These are phyloP conservation scores for Gasteruption jaculator DNA, from an alignment of 2,888 invertebrate genomes.

Conservation along the genomic window DNA sequence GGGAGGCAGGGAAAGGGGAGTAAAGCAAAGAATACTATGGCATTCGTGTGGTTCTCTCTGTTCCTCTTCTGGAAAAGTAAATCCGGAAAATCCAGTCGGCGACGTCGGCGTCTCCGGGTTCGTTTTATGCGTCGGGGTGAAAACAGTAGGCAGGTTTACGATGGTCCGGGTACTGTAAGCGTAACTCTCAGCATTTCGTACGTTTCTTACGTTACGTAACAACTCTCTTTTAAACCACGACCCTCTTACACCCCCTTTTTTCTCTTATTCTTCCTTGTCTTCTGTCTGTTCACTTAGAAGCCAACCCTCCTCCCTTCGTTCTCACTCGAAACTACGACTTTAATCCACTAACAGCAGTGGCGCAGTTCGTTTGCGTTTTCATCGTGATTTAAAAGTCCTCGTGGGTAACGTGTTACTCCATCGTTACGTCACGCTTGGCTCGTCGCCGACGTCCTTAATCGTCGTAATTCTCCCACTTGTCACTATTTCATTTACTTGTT, in stretches of 20 bases:
- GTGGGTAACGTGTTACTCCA: background rate
- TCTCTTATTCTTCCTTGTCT: slow-evolving; percentile 9
- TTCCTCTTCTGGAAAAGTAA: slow-evolving; percentile 21
- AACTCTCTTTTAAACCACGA: slow-evolving; percentile 15
- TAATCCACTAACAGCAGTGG: slow-evolving; percentile 42
- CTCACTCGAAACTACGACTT: slow-evolving; percentile 33
- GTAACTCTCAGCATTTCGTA: slow-evolving; percentile 33
- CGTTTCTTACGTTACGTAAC: slow-evolving; percentile 30
- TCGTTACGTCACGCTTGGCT: slow-evolving; percentile 16
- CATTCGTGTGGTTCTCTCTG: no score
- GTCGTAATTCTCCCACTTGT: no score
- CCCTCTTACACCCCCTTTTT: slow-evolving; percentile 8
- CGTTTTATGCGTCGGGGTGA: slow-evolving; percentile 25
- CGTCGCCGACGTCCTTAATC: slow-evolving; percentile 6
- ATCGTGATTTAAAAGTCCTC: slow-evolving; percentile 33
- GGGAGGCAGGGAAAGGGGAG: no score
- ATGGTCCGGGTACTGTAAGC: slow-evolving; percentile 31
- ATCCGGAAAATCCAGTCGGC: slow-evolving; percentile 33
- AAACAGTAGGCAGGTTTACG: slow-evolving; percentile 39
- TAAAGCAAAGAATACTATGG: no score
- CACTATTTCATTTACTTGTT: no score
- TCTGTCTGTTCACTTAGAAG: slow-evolving; percentile 6
- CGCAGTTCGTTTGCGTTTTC: slow-evolving; percentile 38
- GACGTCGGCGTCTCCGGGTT: slow-evolving; percentile 18
- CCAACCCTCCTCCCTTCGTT: slow-evolving; percentile 15